Conservation (phyloP, 2,888 invertebrate genomes). For the Hirtodrosophila alboralis region DNA sequence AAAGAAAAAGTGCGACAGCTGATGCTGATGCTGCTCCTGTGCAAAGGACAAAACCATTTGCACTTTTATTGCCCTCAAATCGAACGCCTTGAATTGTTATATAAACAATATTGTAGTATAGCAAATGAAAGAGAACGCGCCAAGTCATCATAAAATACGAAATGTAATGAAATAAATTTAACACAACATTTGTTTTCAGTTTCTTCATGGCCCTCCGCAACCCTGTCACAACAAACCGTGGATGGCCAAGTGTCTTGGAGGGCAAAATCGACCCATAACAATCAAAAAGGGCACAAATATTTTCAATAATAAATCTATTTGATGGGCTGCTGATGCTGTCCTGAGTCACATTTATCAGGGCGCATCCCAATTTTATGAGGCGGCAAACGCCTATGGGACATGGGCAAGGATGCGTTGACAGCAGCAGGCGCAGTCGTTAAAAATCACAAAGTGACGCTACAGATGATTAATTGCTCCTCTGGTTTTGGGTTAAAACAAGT, state of each 20-base stretch:
- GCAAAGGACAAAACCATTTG: conserved; percentile 62
- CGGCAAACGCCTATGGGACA: conserved; percentile 44
- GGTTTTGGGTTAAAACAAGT: conserved; percentile 19
- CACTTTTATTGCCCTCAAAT: conserved; percentile 65
- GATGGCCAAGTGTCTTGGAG: background rate
- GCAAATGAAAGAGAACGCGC: conserved; percentile 50
- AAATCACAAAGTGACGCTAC: conserved; percentile 73
- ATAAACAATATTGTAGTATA: conserved; percentile 55
- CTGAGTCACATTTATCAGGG: conserved; percentile 57
- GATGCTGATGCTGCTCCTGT: conserved; percentile 45
- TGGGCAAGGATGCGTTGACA: conserved; percentile 64
- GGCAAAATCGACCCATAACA: conserved; percentile 52
- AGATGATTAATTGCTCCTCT: conserved; percentile 77
- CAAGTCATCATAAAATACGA: conserved; percentile 70
- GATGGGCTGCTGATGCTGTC: conserved; percentile 70
- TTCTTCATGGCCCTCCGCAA: conserved; percentile 6
- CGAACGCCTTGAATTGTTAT: conserved; percentile 58
- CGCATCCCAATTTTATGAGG: conserved; percentile 58
- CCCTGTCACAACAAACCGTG: conserved; percentile 56
- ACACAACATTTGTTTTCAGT: conserved; percentile 68
- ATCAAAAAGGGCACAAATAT: conserved; percentile 71
- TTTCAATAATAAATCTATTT: conserved; percentile 81
- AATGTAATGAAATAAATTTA: conserved; percentile 74
- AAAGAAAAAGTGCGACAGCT: no score
- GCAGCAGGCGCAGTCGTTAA: conserved; percentile 79